A percentile compares a stretch with the other conserved stretches of the same genome.
Conservation (phyloP, 2,797 vertebrate genomes). For the Chloroceryle inda region DNA sequence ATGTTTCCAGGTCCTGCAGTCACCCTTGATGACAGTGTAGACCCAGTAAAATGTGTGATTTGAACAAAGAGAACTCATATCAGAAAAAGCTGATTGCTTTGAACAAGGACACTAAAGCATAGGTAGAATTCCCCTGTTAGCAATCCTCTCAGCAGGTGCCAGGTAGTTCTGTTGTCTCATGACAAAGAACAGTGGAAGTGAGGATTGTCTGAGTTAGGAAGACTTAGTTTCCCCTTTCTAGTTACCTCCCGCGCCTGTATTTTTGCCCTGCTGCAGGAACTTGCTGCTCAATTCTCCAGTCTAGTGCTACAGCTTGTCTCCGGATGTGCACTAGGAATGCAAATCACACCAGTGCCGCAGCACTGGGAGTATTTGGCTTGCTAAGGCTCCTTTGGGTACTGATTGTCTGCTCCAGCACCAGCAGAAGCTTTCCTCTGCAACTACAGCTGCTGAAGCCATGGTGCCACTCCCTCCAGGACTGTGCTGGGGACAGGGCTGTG, state of each 20-base stretch:
- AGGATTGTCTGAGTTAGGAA: background rate
- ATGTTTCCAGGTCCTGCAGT: background rate
- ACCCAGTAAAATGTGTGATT: background rate
- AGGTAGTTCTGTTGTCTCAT: background rate
- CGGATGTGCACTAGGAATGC: constrained; percentile 50
- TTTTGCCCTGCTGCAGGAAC: constrained; percentile 20
- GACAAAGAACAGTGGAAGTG: background rate
- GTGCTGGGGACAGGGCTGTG: background rate
- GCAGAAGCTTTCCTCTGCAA: background rate
- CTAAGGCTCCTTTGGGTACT: background rate
- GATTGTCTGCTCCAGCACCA: background rate
- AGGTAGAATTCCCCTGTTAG: background rate
- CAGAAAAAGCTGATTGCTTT: background rate
- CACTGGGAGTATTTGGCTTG: background rate
- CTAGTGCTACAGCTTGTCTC: background rate
- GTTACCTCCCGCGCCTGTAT: background rate
- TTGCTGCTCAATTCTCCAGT: background rate
- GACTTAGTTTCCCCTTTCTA: background rate
- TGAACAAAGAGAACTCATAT: background rate
- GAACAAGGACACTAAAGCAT: background rate
- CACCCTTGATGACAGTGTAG: background rate
- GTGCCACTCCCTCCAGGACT: background rate
- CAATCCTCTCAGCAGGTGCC: background rate
- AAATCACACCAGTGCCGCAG: background rate
- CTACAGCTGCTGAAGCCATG: background rate